A percentile compares a stretch with the other conserved stretches of the same genome.
These are phyloP conservation scores for Hydropotes inermis DNA, from an alignment of 2,113 vertebrate genomes.

Conservation along the genomic window DNA sequence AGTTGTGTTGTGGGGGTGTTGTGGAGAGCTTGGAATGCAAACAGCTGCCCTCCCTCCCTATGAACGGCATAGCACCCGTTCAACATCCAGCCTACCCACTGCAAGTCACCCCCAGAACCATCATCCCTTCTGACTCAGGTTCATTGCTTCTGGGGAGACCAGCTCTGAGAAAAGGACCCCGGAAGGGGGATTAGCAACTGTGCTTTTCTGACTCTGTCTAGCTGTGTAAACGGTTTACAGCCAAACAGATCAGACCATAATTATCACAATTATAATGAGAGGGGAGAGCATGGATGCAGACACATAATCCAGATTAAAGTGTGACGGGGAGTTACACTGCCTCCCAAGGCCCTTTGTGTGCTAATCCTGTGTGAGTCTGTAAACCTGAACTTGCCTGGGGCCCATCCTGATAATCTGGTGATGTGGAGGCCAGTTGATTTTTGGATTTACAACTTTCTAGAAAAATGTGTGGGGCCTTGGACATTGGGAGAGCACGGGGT, in stretches of 20 bases:
- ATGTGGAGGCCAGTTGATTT: constrained; percentile 17
- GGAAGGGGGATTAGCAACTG: not conserved
- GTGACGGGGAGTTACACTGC: not conserved
- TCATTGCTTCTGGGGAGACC: not conserved
- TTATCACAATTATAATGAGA: not conserved
- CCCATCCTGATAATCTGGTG: not conserved
- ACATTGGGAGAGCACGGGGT: not conserved
- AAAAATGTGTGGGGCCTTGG: not conserved
- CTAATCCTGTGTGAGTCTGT: not conserved
- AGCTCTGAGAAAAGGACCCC: not conserved
- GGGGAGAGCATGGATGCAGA: not conserved
- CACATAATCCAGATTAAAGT: constrained; percentile 26
- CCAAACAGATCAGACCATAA: not conserved
- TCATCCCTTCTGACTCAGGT: not conserved
- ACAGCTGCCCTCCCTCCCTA: not conserved
- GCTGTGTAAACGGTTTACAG: not conserved
- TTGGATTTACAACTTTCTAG: constrained; percentile 12
- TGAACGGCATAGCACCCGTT: not conserved
- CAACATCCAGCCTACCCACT: not conserved
- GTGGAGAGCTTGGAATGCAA: not conserved
- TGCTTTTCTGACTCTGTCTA: not conserved
- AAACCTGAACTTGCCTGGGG: not conserved
- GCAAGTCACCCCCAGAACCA: not conserved
- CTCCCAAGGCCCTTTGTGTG: not conserved
- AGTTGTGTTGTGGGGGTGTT: not conserved